These are phyloP conservation scores for Spodoptera picta DNA, from an alignment of 2,888 invertebrate species.

Conservation along the genomic window DNA sequence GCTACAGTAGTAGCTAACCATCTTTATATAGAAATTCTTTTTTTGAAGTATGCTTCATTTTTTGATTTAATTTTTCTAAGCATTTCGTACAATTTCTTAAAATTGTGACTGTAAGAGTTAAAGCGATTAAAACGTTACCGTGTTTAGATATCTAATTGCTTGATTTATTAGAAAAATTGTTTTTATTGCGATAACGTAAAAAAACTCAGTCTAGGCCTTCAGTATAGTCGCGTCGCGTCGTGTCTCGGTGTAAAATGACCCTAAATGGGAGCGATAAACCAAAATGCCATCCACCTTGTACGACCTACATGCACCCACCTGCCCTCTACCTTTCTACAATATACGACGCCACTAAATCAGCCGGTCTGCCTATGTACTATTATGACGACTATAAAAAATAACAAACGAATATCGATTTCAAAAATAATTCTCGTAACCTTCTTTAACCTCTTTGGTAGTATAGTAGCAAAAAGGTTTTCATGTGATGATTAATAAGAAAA, in stretches of 20 bases:
- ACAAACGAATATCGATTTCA: slow-evolving; percentile 41
- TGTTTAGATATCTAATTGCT: too few relatives aligned
- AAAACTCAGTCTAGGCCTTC: too few relatives aligned
- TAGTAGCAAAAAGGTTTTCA: neutral
- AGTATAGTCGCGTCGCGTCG: too few relatives aligned
- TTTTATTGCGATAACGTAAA: too few relatives aligned
- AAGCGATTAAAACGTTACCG: too few relatives aligned
- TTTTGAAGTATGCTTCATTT: too few relatives aligned
- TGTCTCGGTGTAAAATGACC: neutral
- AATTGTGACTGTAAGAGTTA: too few relatives aligned
- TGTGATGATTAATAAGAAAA: neutral
- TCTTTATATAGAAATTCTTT: too few relatives aligned
- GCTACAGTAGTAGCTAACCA: too few relatives aligned
- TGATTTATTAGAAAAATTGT: too few relatives aligned
- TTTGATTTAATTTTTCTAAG: too few relatives aligned
- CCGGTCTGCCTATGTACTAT: slow-evolving; percentile 35
- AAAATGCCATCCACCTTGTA: slow-evolving; percentile 72
- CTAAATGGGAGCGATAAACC: slow-evolving; percentile 64
- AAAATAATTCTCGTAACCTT: slow-evolving; percentile 21
- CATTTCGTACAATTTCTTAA: too few relatives aligned
- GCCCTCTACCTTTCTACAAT: slow-evolving; percentile 57
- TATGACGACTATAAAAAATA: slow-evolving; percentile 43
- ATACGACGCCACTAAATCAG: slow-evolving; percentile 52
- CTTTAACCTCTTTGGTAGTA: slow-evolving; percentile 8
- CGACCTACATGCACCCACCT: slow-evolving; percentile 67